Evolutionary conservation across 2,888 invertebrate genomes (phyloP).

Genomic region (Ferdinandea cuprea): DNA sequence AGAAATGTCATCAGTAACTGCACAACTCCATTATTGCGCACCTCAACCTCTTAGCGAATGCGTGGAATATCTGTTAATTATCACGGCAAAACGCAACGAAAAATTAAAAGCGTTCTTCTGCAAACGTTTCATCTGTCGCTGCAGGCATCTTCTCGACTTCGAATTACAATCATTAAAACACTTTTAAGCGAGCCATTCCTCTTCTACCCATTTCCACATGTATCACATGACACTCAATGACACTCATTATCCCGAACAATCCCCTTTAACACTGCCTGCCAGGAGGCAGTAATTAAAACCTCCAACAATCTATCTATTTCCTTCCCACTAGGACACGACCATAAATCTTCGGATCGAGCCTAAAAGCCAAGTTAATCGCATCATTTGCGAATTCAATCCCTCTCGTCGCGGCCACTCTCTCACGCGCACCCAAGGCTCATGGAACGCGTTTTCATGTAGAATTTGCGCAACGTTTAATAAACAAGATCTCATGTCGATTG

Average conservation of each 20-base stretch:
- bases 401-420: slow-evolving; percentile 3
- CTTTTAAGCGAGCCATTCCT: slow-evolving; percentile 17
- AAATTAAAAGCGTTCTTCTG: slow-evolving; percentile 42
- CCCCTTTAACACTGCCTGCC: slow-evolving; percentile 55
- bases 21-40: no score
- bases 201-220: slow-evolving; percentile 37
- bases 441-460: slow-evolving; percentile 78
- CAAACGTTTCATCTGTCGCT: background rate
- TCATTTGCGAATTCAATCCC: slow-evolving; percentile 60
- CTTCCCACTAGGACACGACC: slow-evolving; percentile 60
- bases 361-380: slow-evolving; percentile 73
- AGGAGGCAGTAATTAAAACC: slow-evolving; percentile 69
- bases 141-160: background rate
- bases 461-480: slow-evolving; percentile 81
- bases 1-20: no score
- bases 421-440: slow-evolving; percentile 25
- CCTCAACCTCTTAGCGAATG: slow-evolving; percentile 1
- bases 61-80: slow-evolving; percentile 64
- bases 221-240: slow-evolving; percentile 68
- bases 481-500: slow-evolving; percentile 82
- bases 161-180: slow-evolving; percentile 45
- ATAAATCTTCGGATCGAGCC: slow-evolving; percentile 70
- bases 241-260: slow-evolving; percentile 66
- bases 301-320: slow-evolving; percentile 72
- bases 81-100: slow-evolving; percentile 52